phyloP scores from a whole-genome alignment of 2,888 invertebrate genomes.

The Sceliomorpha sp. region DNA sequence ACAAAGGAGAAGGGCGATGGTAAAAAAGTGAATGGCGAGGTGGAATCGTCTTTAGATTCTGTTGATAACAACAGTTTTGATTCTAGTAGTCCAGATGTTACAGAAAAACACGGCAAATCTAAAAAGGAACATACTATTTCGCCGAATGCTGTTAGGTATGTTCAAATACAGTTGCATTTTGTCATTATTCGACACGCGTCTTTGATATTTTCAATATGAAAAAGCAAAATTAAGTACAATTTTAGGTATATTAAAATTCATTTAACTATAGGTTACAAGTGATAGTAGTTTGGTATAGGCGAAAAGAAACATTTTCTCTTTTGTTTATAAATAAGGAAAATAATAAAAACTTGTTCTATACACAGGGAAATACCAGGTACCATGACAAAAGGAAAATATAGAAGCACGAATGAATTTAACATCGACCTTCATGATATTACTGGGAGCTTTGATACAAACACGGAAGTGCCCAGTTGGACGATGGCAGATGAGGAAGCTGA shows the following conservation, averaged over 20 bases:
- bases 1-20: constrained; percentile 71
- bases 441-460: constrained; percentile 79
- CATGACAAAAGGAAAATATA: constrained; percentile 74
- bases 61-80: constrained; percentile 76
- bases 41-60: constrained; percentile 74
- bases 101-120: constrained; percentile 60
- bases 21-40: constrained; percentile 72
- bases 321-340: too few relatives aligned
- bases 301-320: too few relatives aligned
- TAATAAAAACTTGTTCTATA: constrained; percentile 30
- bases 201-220: too few relatives aligned
- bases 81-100: constrained; percentile 74
- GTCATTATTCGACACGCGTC: too few relatives aligned
- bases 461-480: constrained; percentile 82
- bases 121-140: constrained; percentile 66
- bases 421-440: constrained; percentile 70
- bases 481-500: constrained; percentile 81
- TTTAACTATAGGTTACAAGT: too few relatives aligned
- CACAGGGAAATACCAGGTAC: constrained; percentile 75
- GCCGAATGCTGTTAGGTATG: constrained; percentile 57
- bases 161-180: not conserved
- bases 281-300: too few relatives aligned
- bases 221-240: too few relatives aligned
- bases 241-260: too few relatives aligned
- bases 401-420: constrained; percentile 74